Evolutionary conservation across 2,888 invertebrate genomes (phyloP).

Genomic region (Rhagonycha fulva): DNA sequence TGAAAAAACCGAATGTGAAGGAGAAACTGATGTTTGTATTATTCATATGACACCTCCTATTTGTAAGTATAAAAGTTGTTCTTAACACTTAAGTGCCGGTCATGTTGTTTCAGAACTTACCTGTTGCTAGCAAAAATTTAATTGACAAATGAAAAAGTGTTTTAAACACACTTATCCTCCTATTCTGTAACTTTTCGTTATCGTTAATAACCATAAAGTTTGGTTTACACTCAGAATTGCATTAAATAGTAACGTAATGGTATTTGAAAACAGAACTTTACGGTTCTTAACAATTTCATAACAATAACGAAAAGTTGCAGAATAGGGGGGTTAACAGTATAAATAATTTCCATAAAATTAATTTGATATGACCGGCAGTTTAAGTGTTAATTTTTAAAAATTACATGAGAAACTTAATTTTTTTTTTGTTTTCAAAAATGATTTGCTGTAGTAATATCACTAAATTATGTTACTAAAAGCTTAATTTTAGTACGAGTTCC

Average conservation of each 20-base stretch:
- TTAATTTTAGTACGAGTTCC: background rate
- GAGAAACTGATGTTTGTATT: slow-evolving; percentile 10
- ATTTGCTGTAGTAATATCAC: background rate
- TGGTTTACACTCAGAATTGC: no score
- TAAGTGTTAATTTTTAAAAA: background rate
- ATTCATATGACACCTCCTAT: slow-evolving; percentile 15
- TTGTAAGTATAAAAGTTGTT: slow-evolving; percentile 6
- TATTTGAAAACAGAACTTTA: no score
- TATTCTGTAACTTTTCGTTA: no score
- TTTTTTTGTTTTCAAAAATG: background rate
- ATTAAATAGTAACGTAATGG: no score
- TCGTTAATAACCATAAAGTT: no score
- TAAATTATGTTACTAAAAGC: background rate
- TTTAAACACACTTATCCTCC: no score
- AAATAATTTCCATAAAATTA: no score
- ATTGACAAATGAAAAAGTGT: background rate
- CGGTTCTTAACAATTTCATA: no score
- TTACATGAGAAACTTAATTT: background rate
- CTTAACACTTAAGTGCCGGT: background rate
- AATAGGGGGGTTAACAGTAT: no score
- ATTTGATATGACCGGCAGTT: no score
- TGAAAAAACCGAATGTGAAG: slow-evolving; percentile 14
- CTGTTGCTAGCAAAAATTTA: background rate
- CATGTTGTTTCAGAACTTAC: background rate
- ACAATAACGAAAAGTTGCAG: no score